Conservation (phyloP, 2,113 vertebrate species). For the Pachypanchax playfairii region DNA sequence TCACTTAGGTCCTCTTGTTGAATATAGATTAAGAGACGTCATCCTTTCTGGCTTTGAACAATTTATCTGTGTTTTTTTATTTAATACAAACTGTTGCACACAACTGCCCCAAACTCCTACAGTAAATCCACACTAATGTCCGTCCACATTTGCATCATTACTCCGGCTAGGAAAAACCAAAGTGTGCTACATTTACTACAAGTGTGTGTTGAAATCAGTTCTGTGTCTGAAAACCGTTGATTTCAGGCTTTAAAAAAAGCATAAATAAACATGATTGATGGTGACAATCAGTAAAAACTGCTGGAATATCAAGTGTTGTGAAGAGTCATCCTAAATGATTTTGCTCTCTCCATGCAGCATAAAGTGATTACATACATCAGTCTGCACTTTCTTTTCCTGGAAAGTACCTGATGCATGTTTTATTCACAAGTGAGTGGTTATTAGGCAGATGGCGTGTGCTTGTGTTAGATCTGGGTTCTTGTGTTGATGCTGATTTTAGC, state of each 20-base stretch:
- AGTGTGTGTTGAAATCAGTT: slow-evolving; percentile 57
- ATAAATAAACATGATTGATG: slow-evolving; percentile 64
- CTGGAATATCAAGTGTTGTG: slow-evolving; percentile 58
- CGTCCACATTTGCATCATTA: slow-evolving; percentile 24
- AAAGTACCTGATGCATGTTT: slow-evolving; percentile 55
- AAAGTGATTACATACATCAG: slow-evolving; percentile 70
- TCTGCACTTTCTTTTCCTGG: slow-evolving; percentile 43
- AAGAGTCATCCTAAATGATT: slow-evolving; percentile 72
- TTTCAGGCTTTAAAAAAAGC: slow-evolving; percentile 69
- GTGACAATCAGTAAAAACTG: slow-evolving; percentile 68
- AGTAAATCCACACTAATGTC: slow-evolving; percentile 7
- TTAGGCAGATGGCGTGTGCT: slow-evolving; percentile 29
- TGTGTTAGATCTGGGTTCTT: slow-evolving; percentile 24
- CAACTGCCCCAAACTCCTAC: slow-evolving; percentile 9
- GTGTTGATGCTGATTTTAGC: too few relatives aligned
- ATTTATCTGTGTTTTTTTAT: slow-evolving; percentile 11
- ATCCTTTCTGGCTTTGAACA: slow-evolving; percentile 14
- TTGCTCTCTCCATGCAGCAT: slow-evolving; percentile 45
- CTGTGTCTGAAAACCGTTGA: slow-evolving; percentile 29
- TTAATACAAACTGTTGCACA: not conserved
- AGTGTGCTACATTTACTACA: slow-evolving; percentile 22
- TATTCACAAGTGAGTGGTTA: slow-evolving; percentile 45
- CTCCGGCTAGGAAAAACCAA: slow-evolving; percentile 6
- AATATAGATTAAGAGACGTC: slow-evolving; percentile 32
- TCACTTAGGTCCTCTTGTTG: slow-evolving; percentile 20